These are phyloP conservation scores for Molorchus minor DNA, from an alignment of 2,888 invertebrate genomes.

Conservation along the genomic window DNA sequence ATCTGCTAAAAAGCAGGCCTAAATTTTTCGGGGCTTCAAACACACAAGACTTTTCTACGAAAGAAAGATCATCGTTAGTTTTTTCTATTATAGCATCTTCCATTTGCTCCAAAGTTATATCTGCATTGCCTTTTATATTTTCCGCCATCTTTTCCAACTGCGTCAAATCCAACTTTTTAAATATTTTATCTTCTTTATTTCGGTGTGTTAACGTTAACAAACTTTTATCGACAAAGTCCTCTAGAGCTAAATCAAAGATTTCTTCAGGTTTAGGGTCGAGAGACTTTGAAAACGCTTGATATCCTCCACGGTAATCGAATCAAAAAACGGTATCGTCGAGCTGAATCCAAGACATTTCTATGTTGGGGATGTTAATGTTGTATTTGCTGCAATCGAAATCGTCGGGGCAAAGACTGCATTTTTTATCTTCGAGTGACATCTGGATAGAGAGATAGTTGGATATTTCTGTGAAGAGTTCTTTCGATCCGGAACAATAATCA, in stretches of 20 bases:
- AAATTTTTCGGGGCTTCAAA: slow-evolving; percentile 50
- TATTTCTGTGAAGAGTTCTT: slow-evolving; percentile 63
- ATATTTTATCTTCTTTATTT: slow-evolving; percentile 26
- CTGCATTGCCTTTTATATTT: neutral
- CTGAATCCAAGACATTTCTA: slow-evolving; percentile 32
- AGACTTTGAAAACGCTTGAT: slow-evolving; percentile 45
- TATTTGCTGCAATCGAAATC: slow-evolving; percentile 60
- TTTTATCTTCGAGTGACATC: slow-evolving; percentile 34
- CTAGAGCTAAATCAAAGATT: slow-evolving; percentile 3
- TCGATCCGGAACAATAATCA: slow-evolving; percentile 47
- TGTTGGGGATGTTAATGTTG: neutral
- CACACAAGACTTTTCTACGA: slow-evolving; percentile 39
- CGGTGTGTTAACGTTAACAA: neutral
- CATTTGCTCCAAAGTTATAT: neutral
- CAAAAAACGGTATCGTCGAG: slow-evolving; percentile 41
- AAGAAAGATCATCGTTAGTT: slow-evolving; percentile 7
- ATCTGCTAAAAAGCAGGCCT: slow-evolving; percentile 40
- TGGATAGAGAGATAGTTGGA: slow-evolving; percentile 50
- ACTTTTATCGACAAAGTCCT: neutral
- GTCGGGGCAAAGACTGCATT: slow-evolving; percentile 64
- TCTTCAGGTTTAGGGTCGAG: slow-evolving; percentile 36
- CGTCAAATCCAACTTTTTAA: slow-evolving; percentile 36
- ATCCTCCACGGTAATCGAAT: slow-evolving; percentile 47
- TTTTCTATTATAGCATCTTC: slow-evolving; percentile 29
- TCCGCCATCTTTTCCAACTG: slow-evolving; percentile 25